Conservation (phyloP, 2,797 vertebrate species). For the Neomorphus geoffroyi region DNA sequence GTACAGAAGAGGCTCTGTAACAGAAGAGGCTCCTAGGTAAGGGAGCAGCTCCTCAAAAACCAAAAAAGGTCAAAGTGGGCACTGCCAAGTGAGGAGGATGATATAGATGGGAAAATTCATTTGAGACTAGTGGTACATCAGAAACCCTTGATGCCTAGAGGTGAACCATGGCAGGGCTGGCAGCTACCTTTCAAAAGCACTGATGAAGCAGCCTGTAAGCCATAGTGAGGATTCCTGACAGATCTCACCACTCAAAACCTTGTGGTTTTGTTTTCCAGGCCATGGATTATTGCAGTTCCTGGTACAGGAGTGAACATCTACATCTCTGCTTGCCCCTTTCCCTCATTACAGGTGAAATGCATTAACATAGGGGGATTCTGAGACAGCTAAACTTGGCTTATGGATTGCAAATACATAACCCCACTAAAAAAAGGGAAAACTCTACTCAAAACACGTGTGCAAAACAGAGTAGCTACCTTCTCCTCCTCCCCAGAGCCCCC, state of each 20-base stretch:
- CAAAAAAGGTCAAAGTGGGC: not conserved
- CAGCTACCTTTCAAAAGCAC: not conserved
- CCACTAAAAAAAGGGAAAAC: accelerated
- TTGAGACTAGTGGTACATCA: not conserved
- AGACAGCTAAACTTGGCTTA: not conserved
- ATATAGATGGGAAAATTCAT: not conserved
- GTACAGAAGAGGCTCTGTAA: not conserved
- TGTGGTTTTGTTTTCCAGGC: accelerated
- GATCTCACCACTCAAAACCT: not conserved
- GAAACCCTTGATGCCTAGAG: not conserved
- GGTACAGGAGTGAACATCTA: not conserved
- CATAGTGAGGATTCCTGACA: accelerated
- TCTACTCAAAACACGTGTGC: not conserved
- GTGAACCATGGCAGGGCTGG: not conserved
- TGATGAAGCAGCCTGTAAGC: not conserved
- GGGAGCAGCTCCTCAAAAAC: not conserved
- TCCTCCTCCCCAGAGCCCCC: not conserved
- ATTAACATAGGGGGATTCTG: not conserved
- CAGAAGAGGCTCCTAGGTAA: not conserved
- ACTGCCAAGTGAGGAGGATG: not conserved
- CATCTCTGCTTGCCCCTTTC: not conserved
- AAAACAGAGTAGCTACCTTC: not conserved
- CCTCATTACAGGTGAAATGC: not conserved
- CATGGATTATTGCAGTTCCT: not conserved
- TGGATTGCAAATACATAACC: not conserved